Base-by-base conservation (phyloP, 2,113 vertebrate species). In the Colistium nudipinnis region DNA sequence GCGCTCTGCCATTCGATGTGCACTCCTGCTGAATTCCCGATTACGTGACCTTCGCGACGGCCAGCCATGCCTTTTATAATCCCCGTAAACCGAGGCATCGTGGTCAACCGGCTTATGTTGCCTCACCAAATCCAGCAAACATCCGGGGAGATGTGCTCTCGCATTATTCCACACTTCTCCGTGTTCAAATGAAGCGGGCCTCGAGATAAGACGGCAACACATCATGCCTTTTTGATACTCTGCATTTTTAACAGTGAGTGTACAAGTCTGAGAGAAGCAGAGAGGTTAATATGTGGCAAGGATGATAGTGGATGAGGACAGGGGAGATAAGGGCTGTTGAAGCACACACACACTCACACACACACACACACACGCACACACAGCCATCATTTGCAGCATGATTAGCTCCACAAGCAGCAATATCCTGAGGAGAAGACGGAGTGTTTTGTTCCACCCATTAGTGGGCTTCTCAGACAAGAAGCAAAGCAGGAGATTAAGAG, bases 331-430 rank as follows among this genome's bases (percentile, higher is more conserved):
- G 62, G 54, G 56, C 43, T 1, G 12, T 62, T 80, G 24, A 48
- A 47, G 20, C 19, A 2, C 11, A 13, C 39, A 9, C 66, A 62
- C 33, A 25, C 38, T 47, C 68, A 48, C 62, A 55, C 10, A 28
- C 31, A 48, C 39, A 53, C 30, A 60, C 7, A 28, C 31, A 48
- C 39, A 53, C 30, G 54, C 43, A 57, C 16, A 44, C 45, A 7
- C 17, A 36, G 7, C 35, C 82, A 69, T 84, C 62, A 81, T 75
- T 77, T 77, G 57, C 62, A 83, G 68, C 73, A 72, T 81, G 78
- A 88, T 88, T 83, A 83, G 81, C 72, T 83, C 56, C 62, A 83
- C 79, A 86, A 83, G 83, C 83, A 47, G 80, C 49, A 81, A 86
- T 84, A 86, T 86, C 81, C 83, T 70, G 72, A 83, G 56, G 74